phyloP scores from a whole-genome alignment of 92 coral and sea anemone genomes.

The Palythoa caribaeorum region DNA sequence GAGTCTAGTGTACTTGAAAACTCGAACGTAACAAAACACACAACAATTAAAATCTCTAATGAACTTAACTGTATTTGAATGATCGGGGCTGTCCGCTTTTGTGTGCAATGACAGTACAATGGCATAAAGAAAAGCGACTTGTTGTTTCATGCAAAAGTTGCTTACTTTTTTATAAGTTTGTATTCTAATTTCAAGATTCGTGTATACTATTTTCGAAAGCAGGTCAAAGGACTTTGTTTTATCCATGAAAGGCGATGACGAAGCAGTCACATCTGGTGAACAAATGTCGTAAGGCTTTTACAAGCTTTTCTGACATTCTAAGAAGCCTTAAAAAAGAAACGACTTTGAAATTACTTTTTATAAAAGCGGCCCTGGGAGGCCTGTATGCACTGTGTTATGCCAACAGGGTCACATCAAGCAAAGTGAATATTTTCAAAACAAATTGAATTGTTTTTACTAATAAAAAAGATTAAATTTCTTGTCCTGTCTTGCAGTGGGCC shows the following conservation, averaged over 20 bases:
- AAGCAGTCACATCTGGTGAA: constrained; percentile 46
- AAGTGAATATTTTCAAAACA: constrained; percentile 53
- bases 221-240: constrained; percentile 48
- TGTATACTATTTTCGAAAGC: not conserved
- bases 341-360: constrained; percentile 30
- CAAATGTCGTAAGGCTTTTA: constrained; percentile 36
- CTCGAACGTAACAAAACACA: constrained; percentile 44
- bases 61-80: constrained; percentile 46
- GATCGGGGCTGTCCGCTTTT: constrained; percentile 21
- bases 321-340: constrained; percentile 1
- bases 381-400: constrained; percentile 6
- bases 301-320: not conserved
- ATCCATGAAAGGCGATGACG: constrained; percentile 30
- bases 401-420: constrained; percentile 45
- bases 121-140: constrained; percentile 15
- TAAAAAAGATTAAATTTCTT: constrained; percentile 46
- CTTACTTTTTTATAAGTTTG: constrained; percentile 28
- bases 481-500: constrained; percentile 32
- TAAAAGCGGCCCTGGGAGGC: constrained; percentile 46
- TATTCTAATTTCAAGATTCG: constrained; percentile 35
- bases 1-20: constrained; percentile 33
- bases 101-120: constrained; percentile 33
- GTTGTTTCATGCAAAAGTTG: constrained; percentile 38
- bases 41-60: constrained; percentile 40
- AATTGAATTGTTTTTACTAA: constrained; percentile 44